phyloP scores from a whole-genome alignment of 2,113 vertebrate genomes.

The Pagrus major region DNA sequence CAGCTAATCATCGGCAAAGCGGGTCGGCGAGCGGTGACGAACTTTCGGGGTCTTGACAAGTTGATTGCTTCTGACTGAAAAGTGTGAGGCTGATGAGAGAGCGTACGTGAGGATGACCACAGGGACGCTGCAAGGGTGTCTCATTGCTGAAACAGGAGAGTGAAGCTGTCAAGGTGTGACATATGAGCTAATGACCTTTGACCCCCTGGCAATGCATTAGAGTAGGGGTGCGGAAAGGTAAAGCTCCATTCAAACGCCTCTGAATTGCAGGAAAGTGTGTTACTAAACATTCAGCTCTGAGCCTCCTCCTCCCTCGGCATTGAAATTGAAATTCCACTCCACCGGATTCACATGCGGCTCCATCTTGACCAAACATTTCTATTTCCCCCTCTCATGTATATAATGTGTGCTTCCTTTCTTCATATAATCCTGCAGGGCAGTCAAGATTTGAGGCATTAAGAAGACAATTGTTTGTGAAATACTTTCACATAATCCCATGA shows the following conservation, averaged over 20 bases:
- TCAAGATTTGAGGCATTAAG: slow-evolving; percentile 59
- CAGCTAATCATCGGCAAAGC: slow-evolving; percentile 18
- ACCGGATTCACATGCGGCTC: neutral
- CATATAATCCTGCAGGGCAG: slow-evolving; percentile 50
- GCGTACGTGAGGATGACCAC: slow-evolving; percentile 55
- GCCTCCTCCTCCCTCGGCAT: neutral
- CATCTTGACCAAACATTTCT: slow-evolving; percentile 30
- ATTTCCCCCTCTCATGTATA: slow-evolving; percentile 18
- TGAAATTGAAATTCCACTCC: neutral
- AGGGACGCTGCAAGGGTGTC: slow-evolving; percentile 71
- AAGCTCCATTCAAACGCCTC: slow-evolving; percentile 33
- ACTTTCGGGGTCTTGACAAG: slow-evolving; percentile 24
- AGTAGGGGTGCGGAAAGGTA: slow-evolving; percentile 31
- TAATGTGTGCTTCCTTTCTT: slow-evolving; percentile 24
- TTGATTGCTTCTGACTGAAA: slow-evolving; percentile 48
- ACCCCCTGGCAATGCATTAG: slow-evolving; percentile 43
- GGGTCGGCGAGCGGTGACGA: slow-evolving; percentile 3
- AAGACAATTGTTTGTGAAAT: slow-evolving; percentile 67
- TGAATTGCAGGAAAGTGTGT: slow-evolving; percentile 2
- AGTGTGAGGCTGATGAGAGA: slow-evolving; percentile 5
- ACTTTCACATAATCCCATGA: slow-evolving; percentile 72
- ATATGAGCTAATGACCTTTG: slow-evolving; percentile 75
- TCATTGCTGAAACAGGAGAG: slow-evolving; percentile 79
- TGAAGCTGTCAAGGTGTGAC: slow-evolving; percentile 75
- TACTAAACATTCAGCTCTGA: neutral